Conservation (phyloP, 2,113 vertebrate genomes). For the Oncorhynchus clarkii region DNA sequence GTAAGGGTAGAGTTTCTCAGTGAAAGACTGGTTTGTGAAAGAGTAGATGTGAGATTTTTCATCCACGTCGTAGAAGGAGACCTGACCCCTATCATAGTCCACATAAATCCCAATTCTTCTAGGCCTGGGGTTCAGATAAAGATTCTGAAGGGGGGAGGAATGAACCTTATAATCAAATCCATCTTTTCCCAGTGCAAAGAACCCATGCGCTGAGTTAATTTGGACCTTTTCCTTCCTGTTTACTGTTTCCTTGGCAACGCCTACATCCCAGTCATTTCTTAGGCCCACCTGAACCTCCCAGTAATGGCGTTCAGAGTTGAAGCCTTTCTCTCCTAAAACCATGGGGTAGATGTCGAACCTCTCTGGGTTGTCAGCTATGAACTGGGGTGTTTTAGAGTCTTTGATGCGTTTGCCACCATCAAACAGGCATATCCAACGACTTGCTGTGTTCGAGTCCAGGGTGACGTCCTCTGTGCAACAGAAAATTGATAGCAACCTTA, state of each 20-base stretch:
- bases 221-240: constrained; percentile 75
- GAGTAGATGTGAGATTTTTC: constrained; percentile 77
- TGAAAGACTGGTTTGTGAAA: constrained; percentile 70
- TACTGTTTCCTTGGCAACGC: constrained; percentile 68
- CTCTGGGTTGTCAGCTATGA: constrained; percentile 62
- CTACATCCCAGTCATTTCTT: constrained; percentile 77
- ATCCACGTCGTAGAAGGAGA: constrained; percentile 83
- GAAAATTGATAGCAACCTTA: not conserved
- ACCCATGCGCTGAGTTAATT: constrained; percentile 69
- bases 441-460: constrained; percentile 72
- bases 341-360: constrained; percentile 77
- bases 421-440: constrained; percentile 76
- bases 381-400: constrained; percentile 71
- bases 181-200: constrained; percentile 79
- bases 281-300: constrained; percentile 77
- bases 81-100: constrained; percentile 83
- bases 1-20: constrained; percentile 72
- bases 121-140: constrained; percentile 69
- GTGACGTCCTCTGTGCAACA: constrained; percentile 62
- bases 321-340: constrained; percentile 62
- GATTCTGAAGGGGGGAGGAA: constrained; percentile 58
- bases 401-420: constrained; percentile 72
- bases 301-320: constrained; percentile 71
- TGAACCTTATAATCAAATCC: constrained; percentile 70
- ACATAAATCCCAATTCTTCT: constrained; percentile 81